Percentiles rank a stretch among this genome's conserved stretches.
Conservation (phyloP, 2,113 vertebrate genomes). For the Chloropsis cyanopogon region DNA sequence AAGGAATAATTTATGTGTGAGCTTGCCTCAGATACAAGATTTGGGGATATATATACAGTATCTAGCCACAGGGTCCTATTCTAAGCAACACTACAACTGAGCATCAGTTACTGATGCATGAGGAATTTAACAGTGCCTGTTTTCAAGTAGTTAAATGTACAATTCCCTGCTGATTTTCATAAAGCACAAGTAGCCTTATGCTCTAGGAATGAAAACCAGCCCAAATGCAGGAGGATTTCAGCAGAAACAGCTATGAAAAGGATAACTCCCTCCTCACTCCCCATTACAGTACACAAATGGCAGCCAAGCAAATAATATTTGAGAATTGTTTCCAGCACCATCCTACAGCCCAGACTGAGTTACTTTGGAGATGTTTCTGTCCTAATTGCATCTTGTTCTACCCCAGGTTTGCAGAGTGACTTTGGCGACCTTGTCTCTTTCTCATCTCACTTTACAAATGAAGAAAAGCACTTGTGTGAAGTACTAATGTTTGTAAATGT, state of each 20-base stretch:
- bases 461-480: background rate
- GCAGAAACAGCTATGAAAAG: background rate
- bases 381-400: background rate
- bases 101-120: background rate
- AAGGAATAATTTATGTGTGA: background rate
- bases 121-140: background rate
- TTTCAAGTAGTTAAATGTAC: background rate
- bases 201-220: background rate
- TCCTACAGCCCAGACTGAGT: rapidly evolving
- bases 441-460: background rate
- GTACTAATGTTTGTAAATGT: constrained; percentile 14
- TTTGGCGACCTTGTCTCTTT: background rate
- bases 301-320: background rate
- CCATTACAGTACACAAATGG: background rate
- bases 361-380: background rate
- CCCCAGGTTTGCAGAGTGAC: background rate
- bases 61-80: background rate
- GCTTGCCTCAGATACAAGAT: background rate
- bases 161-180: background rate
- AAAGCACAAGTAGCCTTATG: background rate
- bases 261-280: background rate
- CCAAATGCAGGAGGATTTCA: background rate
- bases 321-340: background rate
- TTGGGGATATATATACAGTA: background rate
- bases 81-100: background rate